These are phyloP conservation scores for Notarius quadriscutis DNA, from an alignment of 2,113 vertebrate genomes.

Conservation along the genomic window DNA sequence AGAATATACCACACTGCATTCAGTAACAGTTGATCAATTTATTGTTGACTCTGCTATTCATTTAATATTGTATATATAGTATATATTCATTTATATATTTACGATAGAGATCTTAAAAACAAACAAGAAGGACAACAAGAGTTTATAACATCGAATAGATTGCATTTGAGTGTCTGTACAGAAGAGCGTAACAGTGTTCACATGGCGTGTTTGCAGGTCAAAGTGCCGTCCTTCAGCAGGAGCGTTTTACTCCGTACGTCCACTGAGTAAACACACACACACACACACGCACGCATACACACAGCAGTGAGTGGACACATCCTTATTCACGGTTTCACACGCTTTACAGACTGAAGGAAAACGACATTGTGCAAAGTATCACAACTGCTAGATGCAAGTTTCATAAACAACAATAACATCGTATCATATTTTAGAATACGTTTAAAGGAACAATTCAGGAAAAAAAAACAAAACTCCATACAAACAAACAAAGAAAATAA, in stretches of 20 bases:
- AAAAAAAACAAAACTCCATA: background rate
- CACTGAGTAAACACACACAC: background rate
- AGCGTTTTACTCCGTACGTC: conserved; percentile 55
- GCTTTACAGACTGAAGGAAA: conserved; percentile 58
- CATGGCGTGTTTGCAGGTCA: conserved; percentile 64
- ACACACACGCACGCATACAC: background rate
- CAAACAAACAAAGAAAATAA: background rate
- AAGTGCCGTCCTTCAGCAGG: conserved; percentile 67
- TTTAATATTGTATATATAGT: background rate
- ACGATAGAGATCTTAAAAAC: conserved; percentile 36
- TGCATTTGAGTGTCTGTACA: conserved; percentile 68
- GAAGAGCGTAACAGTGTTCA: conserved; percentile 49
- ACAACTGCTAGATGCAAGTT: conserved; percentile 33
- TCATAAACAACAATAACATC: conserved; percentile 27
- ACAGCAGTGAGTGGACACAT: background rate
- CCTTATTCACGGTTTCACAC: conserved; percentile 29
- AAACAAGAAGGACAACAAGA: conserved; percentile 41
- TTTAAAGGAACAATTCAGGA: background rate
- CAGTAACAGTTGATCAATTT: background rate
- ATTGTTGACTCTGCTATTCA: conserved; percentile 9
- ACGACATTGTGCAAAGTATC: conserved; percentile 68
- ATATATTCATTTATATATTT: background rate
- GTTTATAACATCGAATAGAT: conserved; percentile 52
- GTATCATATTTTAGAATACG: conserved; percentile 2
- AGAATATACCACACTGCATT: background rate